Evolutionary conservation across 2,113 vertebrate species (phyloP), one percentile per base, ranked within the genome.

Genomic region (Gila orcuttii): DNA sequence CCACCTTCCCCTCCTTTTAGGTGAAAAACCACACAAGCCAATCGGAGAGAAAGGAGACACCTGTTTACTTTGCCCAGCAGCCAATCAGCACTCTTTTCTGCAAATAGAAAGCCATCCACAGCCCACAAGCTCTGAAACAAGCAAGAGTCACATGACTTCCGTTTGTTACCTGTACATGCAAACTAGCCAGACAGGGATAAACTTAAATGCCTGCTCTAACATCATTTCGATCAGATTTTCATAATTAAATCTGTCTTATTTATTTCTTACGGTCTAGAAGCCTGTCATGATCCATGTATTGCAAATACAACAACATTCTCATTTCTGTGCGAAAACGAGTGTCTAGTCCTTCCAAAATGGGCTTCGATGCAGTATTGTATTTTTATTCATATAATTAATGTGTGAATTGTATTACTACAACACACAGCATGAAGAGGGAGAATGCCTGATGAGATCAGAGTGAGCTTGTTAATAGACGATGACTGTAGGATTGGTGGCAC

Each of bases 351-450:
- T 89, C 76, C 79, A 69, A 88, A 90, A 85, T 86, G 85, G 62
- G 85, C 84, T 90, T 83, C 60, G 31, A 81, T 62, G 86, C 82
- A 89, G 82, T 90, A 90, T 89, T 90, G 90, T 92, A 86, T 82
- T 91, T 93, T 92, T 93, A 87, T 91, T 89, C 86, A 88, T 84
- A 87, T 55, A 87, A 89, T 82, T 88, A 92, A 91, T 93, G 92
- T 93, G 93, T 93, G 90, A 92, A 90, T 86, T 90, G 88, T 90
- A 89, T 81, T 81, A 86, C 83, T 81, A 88, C 86, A 82, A 87
- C 45, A 79, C 83, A 80, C 88, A 92, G 76, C 71, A 25, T 64
- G 90, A 64, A 80, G 84, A 89, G 86, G 79, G 83, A 86, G 89
- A 80, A 85, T 83, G 86, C 82, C 76, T 87, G 84, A 23, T 50